Percentiles rank a stretch among this genome's conserved stretches.
Evolutionary conservation across 2,797 vertebrate genomes (phyloP).

Genomic region (Catamblyrhynchus diadema): DNA sequence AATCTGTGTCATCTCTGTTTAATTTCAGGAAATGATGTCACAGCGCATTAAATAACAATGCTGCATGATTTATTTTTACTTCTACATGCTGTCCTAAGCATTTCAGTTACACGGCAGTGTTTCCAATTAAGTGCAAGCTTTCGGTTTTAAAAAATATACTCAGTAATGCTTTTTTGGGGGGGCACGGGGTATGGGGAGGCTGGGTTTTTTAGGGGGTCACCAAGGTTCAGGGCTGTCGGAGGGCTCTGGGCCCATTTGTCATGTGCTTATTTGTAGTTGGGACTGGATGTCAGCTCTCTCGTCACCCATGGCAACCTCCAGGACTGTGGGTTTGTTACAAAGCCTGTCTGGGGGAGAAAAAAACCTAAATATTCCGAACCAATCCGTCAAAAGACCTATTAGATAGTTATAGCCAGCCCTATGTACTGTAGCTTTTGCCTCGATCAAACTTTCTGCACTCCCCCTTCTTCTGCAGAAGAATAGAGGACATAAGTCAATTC

Average conservation of each 20-base stretch:
- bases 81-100: constrained; percentile 76
- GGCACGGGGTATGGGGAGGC: constrained; percentile 1
- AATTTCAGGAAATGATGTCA: constrained; percentile 83
- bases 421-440: constrained; percentile 72
- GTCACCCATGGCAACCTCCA: constrained; percentile 83
- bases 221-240: constrained; percentile 82
- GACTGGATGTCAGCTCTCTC: constrained; percentile 79
- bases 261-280: constrained; percentile 86
- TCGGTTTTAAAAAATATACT: constrained; percentile 63
- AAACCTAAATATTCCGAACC: constrained; percentile 63
- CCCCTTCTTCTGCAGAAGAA: constrained; percentile 82
- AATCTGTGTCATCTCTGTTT: constrained; percentile 80
- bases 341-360: constrained; percentile 61
- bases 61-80: constrained; percentile 74
- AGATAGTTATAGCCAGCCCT: constrained; percentile 78
- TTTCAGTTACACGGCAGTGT: constrained; percentile 66
- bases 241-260: constrained; percentile 87
- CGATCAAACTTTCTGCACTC: constrained; percentile 81
- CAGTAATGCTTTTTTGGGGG: constrained; percentile 45
- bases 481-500: constrained; percentile 87
- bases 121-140: constrained; percentile 75
- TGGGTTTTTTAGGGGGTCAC: constrained; percentile 80
- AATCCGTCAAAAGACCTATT: constrained; percentile 71
- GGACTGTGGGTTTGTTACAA: constrained; percentile 77
- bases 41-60: constrained; percentile 76